Evolutionary conservation across 1,140 invertebrate genomes (phyloP), one percentile per base, ranked within the genome.

Genomic region (Stegodyphus mimosarum): DNA sequence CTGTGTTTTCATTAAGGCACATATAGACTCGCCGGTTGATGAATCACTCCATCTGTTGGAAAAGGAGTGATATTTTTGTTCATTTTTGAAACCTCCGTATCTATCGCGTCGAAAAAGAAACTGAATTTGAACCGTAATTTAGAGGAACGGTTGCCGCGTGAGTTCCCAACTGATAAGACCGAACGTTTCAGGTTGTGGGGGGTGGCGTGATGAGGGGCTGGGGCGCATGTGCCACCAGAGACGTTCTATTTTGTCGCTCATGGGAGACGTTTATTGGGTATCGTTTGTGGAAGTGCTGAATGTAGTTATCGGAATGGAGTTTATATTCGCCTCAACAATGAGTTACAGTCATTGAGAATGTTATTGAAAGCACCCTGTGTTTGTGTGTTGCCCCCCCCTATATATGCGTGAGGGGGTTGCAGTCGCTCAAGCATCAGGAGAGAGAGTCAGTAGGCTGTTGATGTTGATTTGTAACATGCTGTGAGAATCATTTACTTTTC

Each of bases 71-170:
- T 60, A 60, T 60, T 33, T 33, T 33, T 33, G 33, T 33, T 33
- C 33, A 33, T 33, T 33, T 33, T 33, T 33, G 33, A 33, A 33
- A 33, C 55, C 15, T 60, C 55, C 15, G 55, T 60, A 60, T 11
- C 55, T 11, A 15, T 11, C 9, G 33, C n/a, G 33, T 13, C 69
- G 10, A 71, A 71, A 67, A 67, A 67, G 17, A 33, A 71, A 33
- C 11, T 48, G 69, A 71, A 71, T 71, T 71, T n/a, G 33, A 71
- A 71, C 69, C 49, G 69, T 71, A 71, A 71, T 71, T 71, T 71
- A 50, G 69, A 71, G 69, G 33, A 71, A 71, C 69, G 69, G 69
- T 33, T n/a, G 49, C n/a, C 69, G 33, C 33, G 33, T 33, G 33
- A 33, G 33, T 13, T 6, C 18, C 33, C 6, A 10, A 33, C 48